Base-by-base conservation (phyloP, 1,140 invertebrate species). In the Sitophilus oryzae region DNA sequence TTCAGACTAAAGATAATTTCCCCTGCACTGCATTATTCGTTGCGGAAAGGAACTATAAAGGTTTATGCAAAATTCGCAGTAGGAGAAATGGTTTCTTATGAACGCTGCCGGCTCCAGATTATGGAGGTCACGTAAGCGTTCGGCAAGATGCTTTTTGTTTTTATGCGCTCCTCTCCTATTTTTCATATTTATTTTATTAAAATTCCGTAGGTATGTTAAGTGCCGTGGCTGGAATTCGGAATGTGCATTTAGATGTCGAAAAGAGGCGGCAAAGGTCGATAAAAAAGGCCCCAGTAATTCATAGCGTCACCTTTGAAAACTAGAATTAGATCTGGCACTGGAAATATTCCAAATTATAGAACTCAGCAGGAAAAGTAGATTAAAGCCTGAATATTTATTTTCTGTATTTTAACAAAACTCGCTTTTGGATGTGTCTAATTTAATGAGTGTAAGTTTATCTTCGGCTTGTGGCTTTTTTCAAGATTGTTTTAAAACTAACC, bases 111-210 rank as follows among this genome's bases (percentile, higher is more conserved):
- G 11, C 25, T 30, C 25, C 5, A 34, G 47, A 50, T 15, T 50
- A 50, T 50, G 36, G 14, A 15, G 36, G 20, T 50, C 47, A 50
- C 47, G 47, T 50, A 19, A 15, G 16, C 19, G 15, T 50, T 38
- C 47, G 47, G 47, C 47, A 50, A 50, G 47, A 49, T 50, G 36
- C 34, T 23, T 41, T 50, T 50, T 50, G 47, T 50, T 50, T 49
- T 50, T 50, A 50, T 40, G 47, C 20, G 16, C n/a, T n/a, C 41
- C 41, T 41, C 47, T 37, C 18, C 37, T 50, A 50, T 50, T 50
- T n/a, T 50, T 50, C 47, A 50, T 50, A 50, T 50, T 50, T 50
- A 50, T 50, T 50, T 50, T 38, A 50, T 50, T 40, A 50, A 50
- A 50, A 50, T 50, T 50, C 47, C 16, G 47, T 23, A 50, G 47